phyloP scores from a whole-genome alignment of 1,140 invertebrate species.

The Pinna nobilis region DNA sequence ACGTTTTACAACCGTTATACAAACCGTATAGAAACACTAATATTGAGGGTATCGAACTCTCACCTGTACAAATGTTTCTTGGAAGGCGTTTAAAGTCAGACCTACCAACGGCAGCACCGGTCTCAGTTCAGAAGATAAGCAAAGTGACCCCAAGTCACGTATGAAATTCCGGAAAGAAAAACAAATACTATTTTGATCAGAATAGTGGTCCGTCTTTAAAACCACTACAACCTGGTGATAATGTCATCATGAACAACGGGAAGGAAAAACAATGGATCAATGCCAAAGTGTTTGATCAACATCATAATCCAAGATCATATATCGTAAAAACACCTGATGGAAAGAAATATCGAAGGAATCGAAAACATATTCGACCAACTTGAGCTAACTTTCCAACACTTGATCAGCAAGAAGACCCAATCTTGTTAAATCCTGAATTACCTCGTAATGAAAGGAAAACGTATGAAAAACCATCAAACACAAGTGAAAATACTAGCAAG shows the following conservation, averaged over 20 bases:
- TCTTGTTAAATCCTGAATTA: no score
- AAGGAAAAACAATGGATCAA: not conserved
- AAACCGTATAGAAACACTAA: not conserved
- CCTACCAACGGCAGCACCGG: not conserved
- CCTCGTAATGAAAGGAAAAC: no score
- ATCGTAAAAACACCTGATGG: not conserved
- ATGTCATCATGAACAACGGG: not conserved
- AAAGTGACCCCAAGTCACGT: not conserved
- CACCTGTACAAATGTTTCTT: not conserved
- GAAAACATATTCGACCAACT: not conserved
- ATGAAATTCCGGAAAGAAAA: not conserved
- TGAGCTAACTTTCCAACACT: not conserved
- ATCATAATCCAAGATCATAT: not conserved
- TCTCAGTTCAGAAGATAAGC: not conserved
- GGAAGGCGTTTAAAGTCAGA: not conserved
- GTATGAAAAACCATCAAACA: no score
- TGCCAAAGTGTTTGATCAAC: not conserved
- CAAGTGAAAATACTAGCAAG: no score
- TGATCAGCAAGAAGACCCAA: no score
- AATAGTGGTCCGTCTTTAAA: not conserved
- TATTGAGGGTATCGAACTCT: not conserved
- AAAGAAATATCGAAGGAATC: not conserved
- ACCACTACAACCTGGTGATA: not conserved
- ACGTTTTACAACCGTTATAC: not conserved
- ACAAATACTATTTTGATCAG: not conserved